Percentiles rank a stretch among this genome's conserved stretches.
These are phyloP conservation scores for Galemys pyrenaicus DNA, from an alignment of 2,113 vertebrate species.

Conservation along the genomic window DNA sequence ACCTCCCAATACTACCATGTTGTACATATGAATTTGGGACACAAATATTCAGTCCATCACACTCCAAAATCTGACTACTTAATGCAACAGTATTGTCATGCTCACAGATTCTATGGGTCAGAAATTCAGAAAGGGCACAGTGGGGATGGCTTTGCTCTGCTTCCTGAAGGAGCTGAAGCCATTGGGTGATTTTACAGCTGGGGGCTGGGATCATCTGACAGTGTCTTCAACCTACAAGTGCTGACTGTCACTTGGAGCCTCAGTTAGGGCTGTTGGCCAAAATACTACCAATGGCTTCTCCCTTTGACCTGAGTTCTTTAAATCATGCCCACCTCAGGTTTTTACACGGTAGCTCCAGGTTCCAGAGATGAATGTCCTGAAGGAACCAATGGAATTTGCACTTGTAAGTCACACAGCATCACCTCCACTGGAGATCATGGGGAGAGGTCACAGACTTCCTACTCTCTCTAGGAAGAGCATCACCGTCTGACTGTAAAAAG, in stretches of 20 bases:
- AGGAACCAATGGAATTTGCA: background rate
- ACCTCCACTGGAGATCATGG: background rate
- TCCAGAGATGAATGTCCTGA: background rate
- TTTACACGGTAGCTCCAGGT: background rate
- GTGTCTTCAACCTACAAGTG: background rate
- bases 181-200: background rate
- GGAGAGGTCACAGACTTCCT: background rate
- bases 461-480: background rate
- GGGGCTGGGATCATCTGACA: background rate
- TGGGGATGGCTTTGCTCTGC: background rate
- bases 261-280: background rate
- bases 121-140: background rate
- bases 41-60: background rate
- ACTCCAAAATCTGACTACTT: background rate
- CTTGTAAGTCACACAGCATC: background rate
- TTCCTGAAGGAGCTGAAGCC: background rate
- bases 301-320: background rate
- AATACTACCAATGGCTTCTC: background rate
- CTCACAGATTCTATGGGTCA: background rate
- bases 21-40: background rate
- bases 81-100: background rate
- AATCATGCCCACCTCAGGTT: background rate
- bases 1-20: background rate
- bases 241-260: background rate
- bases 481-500: background rate